Conservation (phyloP, 2,113 vertebrate genomes). For the Oncorhynchus nerka region DNA sequence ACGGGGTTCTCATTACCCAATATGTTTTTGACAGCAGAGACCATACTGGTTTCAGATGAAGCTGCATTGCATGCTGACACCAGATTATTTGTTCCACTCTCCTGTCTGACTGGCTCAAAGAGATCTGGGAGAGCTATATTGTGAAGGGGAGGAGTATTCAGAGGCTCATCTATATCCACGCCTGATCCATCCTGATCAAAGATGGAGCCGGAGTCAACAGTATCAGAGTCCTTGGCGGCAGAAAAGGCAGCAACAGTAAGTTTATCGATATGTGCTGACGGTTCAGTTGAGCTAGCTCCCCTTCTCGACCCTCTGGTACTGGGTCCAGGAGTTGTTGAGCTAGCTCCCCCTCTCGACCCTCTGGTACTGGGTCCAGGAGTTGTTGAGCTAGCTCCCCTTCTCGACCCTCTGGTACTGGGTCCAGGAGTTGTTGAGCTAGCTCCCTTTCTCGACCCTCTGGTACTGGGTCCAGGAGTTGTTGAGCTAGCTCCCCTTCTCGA, state of each 20-base stretch:
- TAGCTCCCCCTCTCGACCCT: too few species aligned
- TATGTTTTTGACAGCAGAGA: conserved; percentile 13
- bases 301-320: conserved; percentile 42
- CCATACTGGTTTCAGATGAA: neutral
- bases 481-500: too few species aligned
- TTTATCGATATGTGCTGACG: conserved; percentile 35
- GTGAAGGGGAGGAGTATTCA: conserved; percentile 34
- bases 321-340: too few species aligned
- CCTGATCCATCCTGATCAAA: conserved; percentile 10
- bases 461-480: conserved; percentile 23
- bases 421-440: too few species aligned
- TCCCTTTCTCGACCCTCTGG: too few species aligned
- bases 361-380: too few species aligned
- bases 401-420: neutral
- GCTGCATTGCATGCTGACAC: conserved; percentile 4
- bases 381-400: too few species aligned
- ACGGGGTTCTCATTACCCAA: conserved; percentile 14
- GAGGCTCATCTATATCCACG: conserved; percentile 63
- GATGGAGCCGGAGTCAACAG: conserved; percentile 28
- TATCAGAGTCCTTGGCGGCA: conserved; percentile 5
- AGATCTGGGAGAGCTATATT: conserved; percentile 5
- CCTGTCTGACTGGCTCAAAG: conserved; percentile 13
- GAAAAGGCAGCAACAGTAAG: conserved; percentile 18
- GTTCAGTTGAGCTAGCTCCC: conserved; percentile 49
- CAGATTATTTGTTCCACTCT: neutral